Conservation (phyloP, 2,888 invertebrate genomes). For the Dendrolimus pini region DNA sequence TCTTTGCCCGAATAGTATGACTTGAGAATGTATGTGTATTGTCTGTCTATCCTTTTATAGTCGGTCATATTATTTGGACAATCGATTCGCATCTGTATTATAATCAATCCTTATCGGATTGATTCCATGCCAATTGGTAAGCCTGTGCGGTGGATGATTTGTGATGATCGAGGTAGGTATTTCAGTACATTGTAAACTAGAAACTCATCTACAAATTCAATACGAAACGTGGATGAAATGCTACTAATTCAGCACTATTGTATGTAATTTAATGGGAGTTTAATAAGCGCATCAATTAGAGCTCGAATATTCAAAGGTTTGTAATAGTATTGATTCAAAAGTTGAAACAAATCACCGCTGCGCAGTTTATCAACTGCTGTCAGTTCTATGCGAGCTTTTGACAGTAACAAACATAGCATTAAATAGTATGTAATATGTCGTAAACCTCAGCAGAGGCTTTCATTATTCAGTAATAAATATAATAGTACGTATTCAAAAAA, state of each 20-base stretch:
- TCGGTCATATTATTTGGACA: constrained; percentile 4
- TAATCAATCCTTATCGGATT: constrained; percentile 31
- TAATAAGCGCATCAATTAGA: too few relatives aligned
- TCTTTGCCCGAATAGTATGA: neutral
- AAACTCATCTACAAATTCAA: too few relatives aligned
- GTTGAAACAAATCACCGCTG: constrained; percentile 19
- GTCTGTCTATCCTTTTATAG: neutral
- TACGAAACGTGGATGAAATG: too few relatives aligned
- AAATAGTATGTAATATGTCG: constrained; percentile 52
- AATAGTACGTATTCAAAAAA: constrained; percentile 68
- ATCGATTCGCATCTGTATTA: constrained; percentile 8
- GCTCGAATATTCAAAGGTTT: too few relatives aligned
- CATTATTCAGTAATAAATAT: constrained; percentile 54
- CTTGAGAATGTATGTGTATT: neutral
- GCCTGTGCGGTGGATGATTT: constrained; percentile 29
- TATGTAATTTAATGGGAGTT: too few relatives aligned
- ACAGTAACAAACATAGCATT: constrained; percentile 50
- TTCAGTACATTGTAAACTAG: too few relatives aligned
- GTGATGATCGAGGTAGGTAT: constrained; percentile 5
- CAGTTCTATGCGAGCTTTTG: constrained; percentile 36
- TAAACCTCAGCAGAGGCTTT: constrained; percentile 52
- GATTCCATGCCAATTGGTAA: constrained; percentile 21
- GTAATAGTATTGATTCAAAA: constrained; percentile 3
- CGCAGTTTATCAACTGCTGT: constrained; percentile 26
- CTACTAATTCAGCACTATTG: too few relatives aligned